Evolutionary conservation across 2,797 vertebrate genomes (phyloP).

Genomic region (Platalea minor): DNA sequence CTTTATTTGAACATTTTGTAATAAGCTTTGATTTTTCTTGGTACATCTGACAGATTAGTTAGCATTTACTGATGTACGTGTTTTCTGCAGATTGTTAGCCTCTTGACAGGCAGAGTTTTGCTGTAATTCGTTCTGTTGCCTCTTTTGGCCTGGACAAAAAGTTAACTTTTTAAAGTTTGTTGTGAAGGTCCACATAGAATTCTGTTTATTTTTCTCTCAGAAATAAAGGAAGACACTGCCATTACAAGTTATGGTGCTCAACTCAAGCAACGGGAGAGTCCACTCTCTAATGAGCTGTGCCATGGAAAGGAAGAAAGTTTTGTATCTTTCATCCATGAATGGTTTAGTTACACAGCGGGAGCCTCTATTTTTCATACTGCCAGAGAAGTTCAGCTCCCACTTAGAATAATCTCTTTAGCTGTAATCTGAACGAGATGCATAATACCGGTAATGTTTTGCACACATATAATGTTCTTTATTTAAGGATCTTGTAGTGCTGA

Average conservation of each 20-base stretch:
- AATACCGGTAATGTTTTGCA: neutral
- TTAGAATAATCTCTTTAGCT: neutral
- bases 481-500: neutral
- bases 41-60: neutral
- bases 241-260: neutral
- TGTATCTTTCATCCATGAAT: neutral
- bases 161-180: neutral
- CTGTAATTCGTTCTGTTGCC: neutral
- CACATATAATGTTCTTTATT: neutral
- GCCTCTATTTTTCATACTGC: neutral
- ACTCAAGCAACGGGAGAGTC: neutral
- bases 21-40: conserved; percentile 15
- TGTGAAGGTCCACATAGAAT: neutral
- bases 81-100: neutral
- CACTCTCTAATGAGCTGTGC: neutral
- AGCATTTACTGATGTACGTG: neutral
- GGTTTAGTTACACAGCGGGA: neutral
- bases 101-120: neutral
- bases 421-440: neutral
- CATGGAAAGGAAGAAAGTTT: neutral
- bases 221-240: neutral
- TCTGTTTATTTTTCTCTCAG: neutral
- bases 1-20: neutral
- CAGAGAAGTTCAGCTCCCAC: neutral
- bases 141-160: neutral